These are phyloP conservation scores for Lingula anatina DNA, from an alignment of 2,888 invertebrate genomes.

Conservation along the genomic window DNA sequence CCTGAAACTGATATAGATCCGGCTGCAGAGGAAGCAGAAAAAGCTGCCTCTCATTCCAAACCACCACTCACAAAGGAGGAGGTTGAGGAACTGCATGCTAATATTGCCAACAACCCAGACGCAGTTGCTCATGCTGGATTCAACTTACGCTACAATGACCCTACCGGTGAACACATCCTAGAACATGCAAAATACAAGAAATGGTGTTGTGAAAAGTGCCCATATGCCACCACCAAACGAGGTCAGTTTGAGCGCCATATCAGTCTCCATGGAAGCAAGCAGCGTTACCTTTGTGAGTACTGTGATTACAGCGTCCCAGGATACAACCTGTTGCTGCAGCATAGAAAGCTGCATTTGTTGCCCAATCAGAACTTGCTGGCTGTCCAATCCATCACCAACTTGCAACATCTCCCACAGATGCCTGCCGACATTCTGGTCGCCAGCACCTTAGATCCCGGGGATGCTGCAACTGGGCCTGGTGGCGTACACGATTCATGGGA, in stretches of 20 bases:
- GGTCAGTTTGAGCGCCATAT: constrained; percentile 79
- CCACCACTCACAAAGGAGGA: not conserved
- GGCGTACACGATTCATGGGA: constrained; percentile 39
- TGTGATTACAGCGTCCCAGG: constrained; percentile 87
- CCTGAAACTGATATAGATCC: constrained; percentile 18
- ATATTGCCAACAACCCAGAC: constrained; percentile 16
- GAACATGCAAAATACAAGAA: constrained; percentile 70
- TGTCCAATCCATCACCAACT: constrained; percentile 42
- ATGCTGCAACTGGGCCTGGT: constrained; percentile 26
- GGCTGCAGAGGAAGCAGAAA: constrained; percentile 18
- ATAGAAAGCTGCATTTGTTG: constrained; percentile 67
- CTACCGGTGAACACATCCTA: constrained; percentile 61
- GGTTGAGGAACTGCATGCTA: constrained; percentile 11
- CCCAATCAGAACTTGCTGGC: constrained; percentile 45
- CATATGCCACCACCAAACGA: constrained; percentile 80
- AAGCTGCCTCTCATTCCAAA: not conserved
- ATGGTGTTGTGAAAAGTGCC: constrained; percentile 61
- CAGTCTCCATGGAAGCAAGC: constrained; percentile 76
- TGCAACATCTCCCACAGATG: constrained; percentile 53
- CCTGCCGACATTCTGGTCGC: constrained; percentile 55
- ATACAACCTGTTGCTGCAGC: constrained; percentile 78
- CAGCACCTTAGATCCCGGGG: constrained; percentile 30
- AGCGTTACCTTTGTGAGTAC: constrained; percentile 74
- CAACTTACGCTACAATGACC: constrained; percentile 21
- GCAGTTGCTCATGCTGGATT: constrained; percentile 18